Conservation (phyloP, 2,888 invertebrate genomes). For the Unio pictorum region DNA sequence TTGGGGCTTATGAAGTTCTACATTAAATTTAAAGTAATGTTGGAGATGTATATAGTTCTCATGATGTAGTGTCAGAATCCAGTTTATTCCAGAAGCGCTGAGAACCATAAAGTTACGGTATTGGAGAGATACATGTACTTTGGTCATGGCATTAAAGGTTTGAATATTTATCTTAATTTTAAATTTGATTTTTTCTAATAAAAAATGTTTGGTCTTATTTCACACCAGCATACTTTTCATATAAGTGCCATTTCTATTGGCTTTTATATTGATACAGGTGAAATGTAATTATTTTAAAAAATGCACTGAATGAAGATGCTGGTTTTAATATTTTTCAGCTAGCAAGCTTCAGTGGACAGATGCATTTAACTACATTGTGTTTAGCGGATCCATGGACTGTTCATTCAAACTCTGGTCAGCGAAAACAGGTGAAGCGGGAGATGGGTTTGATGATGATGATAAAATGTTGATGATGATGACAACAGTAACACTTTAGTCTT, state of each 20-base stretch:
- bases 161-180: neutral
- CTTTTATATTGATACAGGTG: too few relatives aligned
- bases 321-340: conserved; percentile 21
- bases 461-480: too few relatives aligned
- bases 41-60: too few relatives aligned
- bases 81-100: too few relatives aligned
- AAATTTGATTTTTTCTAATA: too few relatives aligned
- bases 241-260: neutral
- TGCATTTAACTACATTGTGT: conserved; percentile 41
- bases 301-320: neutral
- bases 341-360: conserved; percentile 14
- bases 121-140: too few relatives aligned
- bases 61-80: too few relatives aligned
- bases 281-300: neutral
- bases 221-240: neutral
- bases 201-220: neutral
- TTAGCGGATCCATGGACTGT: conserved; percentile 68
- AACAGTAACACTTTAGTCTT: too few relatives aligned
- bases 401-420: conserved; percentile 66
- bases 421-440: conserved; percentile 49
- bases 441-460: conserved; percentile 1
- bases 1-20: too few relatives aligned
- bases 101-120: too few relatives aligned
- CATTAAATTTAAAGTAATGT: too few relatives aligned
- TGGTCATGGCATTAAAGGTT: neutral